Base-by-base conservation (phyloP, 2,797 vertebrate species). In the Rhyacichthys aspro region DNA sequence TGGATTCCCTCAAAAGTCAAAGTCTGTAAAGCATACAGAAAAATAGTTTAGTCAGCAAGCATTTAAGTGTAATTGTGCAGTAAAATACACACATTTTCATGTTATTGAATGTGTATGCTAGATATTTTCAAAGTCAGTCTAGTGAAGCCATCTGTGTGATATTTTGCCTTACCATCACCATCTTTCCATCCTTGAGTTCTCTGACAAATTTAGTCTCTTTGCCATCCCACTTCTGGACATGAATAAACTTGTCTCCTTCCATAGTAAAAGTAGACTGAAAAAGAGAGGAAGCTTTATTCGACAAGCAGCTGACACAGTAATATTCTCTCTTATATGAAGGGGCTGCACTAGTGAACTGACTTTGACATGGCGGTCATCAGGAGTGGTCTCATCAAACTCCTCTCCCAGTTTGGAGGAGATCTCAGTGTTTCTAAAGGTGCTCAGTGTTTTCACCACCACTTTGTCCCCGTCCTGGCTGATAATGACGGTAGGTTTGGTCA, bases 401-500 rank as follows among this genome's bases (percentile, higher is more conserved):
- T 98, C 96, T 79, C 96, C 97, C 34, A 99, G 90, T 43, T 92
- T 95, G 88, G 95, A 93, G 44, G 88, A 91, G 72, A 98, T 90
- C 90, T 98, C 96, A 3, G 94, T 97, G 88, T 98, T 98, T 86
- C 93, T 98, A 88, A 99, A 98, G 57, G 96, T 97, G 88, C 96
- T 96, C 47, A 89, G 91, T 10, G 96, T 98, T 80, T 91, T 95
- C 73, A 98, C 78, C 66, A 94, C 90, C 72, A 98, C 89, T 82
- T 94, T 96, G 76, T 95, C 95, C 0, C 93, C 96, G 46, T 98
- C 95, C 41, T 93, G 89, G 81, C 94, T 92, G 89, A 99, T 96
- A 61, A 91, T 91, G 48, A 98, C 86, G 0, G 96, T 96, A n/a
- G 96, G 96, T 74, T 99, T 98, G 42, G 94, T 97, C 62, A 96